phyloP scores from a whole-genome alignment of 2,888 invertebrate species.

The Tillus elongatus region DNA sequence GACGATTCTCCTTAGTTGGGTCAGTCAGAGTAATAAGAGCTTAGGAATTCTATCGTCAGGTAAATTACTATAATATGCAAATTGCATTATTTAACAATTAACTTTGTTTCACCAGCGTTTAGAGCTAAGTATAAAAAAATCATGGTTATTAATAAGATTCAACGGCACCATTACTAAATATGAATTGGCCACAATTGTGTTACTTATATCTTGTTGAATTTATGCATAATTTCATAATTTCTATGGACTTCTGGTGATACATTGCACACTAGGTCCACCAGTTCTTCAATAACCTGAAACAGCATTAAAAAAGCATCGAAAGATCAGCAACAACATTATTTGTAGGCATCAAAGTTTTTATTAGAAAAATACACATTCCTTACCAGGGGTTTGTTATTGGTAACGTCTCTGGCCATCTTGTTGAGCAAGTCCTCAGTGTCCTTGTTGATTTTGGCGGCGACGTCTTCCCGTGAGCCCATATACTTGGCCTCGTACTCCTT shows the following conservation, averaged over 20 bases:
- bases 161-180: no score
- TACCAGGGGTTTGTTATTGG: constrained; percentile 31
- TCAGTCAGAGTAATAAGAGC: no score
- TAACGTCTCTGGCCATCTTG: constrained; percentile 31
- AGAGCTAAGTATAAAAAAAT: no score
- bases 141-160: no score
- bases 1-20: no score
- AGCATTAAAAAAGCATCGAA: constrained; percentile 8
- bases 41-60: no score
- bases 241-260: constrained; percentile 35
- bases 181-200: no score
- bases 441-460: constrained; percentile 37
- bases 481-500: constrained; percentile 37
- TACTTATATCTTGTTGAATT: background rate
- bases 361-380: background rate
- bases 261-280: constrained; percentile 31
- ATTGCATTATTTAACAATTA: no score
- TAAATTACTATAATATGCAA: no score
- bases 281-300: constrained; percentile 35
- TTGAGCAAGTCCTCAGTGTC: constrained; percentile 33
- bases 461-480: constrained; percentile 39
- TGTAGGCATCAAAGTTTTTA: constrained; percentile 2
- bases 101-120: no score
- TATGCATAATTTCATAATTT: constrained; percentile 27
- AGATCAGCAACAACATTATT: background rate